These are phyloP conservation scores for Heliconius melpomene DNA, from an alignment of 1,140 invertebrate species.

Conservation along the genomic window DNA sequence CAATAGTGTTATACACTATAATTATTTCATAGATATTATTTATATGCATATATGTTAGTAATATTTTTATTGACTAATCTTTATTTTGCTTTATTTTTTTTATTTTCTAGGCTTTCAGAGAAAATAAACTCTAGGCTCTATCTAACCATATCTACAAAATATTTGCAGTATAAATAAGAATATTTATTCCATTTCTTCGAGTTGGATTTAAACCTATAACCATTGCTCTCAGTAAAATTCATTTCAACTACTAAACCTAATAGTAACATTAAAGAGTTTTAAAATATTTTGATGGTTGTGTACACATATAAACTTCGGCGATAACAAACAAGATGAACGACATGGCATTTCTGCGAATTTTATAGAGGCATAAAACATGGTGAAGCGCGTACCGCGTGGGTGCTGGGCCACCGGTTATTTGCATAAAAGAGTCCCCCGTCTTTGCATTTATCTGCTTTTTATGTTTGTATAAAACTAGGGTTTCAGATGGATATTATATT, in stretches of 20 bases:
- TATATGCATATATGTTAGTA: too few relatives aligned
- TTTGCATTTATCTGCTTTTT: constrained; percentile 36
- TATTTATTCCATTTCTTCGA: too few relatives aligned
- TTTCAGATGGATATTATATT: constrained; percentile 4
- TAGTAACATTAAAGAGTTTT: constrained; percentile 21
- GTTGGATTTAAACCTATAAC: neutral
- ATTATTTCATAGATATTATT: too few relatives aligned
- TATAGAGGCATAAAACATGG: constrained; percentile 40
- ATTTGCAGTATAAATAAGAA: too few relatives aligned
- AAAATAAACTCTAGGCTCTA: too few relatives aligned
- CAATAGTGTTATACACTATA: too few relatives aligned
- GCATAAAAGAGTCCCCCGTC: constrained; percentile 35
- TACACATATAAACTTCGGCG: constrained; percentile 28
- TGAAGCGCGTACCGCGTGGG: constrained; percentile 28
- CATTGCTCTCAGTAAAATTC: neutral
- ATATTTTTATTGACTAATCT: too few relatives aligned
- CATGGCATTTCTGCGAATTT: constrained; percentile 38
- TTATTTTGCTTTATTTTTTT: too few relatives aligned
- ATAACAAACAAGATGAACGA: constrained; percentile 38
- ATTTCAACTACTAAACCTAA: neutral
- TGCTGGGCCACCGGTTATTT: constrained; percentile 33
- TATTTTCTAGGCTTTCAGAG: too few relatives aligned
- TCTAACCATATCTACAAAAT: too few relatives aligned
- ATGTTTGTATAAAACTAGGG: constrained; percentile 31
- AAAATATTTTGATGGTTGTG: constrained; percentile 25